A percentile compares a stretch with the other conserved stretches of the same genome.
Evolutionary conservation across 2,113 vertebrate genomes (phyloP).

Genomic region (Chinchilla lanigera): DNA sequence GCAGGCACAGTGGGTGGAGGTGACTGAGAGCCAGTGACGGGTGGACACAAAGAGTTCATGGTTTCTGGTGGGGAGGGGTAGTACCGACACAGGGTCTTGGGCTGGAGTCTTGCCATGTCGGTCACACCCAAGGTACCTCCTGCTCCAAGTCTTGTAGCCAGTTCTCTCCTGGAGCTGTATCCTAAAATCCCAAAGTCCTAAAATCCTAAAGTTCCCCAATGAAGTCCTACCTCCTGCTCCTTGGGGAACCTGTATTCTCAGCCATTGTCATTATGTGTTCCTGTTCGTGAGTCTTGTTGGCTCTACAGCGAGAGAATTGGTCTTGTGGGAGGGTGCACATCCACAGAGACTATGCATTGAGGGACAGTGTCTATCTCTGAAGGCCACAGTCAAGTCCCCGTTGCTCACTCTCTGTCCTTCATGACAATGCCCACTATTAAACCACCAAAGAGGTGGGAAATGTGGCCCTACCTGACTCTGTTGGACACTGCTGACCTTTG

Average conservation of each 20-base stretch:
- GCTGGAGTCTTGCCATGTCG: neutral
- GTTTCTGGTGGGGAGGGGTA: neutral
- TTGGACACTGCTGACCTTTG: rapidly evolving
- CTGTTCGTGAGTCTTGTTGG: rapidly evolving
- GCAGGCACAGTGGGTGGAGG: neutral
- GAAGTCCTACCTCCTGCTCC: neutral
- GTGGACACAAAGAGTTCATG: no score
- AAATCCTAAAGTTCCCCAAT: no score
- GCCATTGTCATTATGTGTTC: rapidly evolving
- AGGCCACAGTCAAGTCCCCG: neutral
- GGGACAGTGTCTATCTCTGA: neutral
- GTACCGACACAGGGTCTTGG: neutral
- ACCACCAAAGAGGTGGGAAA: neutral
- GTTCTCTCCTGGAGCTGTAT: no score
- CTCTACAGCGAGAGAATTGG: neutral
- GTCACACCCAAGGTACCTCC: neutral
- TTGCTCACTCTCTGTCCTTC: neutral
- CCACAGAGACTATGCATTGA: rapidly evolving
- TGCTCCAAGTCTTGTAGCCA: neutral
- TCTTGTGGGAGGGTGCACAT: neutral
- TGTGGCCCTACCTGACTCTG: rapidly evolving
- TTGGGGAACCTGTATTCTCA: neutral
- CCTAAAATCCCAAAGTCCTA: no score
- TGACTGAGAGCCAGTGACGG: rapidly evolving
- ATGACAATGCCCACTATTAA: neutral